Percentiles rank a stretch among this genome's conserved stretches.
Conservation (phyloP, 2,888 invertebrate species). For the Panzeria rudis region DNA sequence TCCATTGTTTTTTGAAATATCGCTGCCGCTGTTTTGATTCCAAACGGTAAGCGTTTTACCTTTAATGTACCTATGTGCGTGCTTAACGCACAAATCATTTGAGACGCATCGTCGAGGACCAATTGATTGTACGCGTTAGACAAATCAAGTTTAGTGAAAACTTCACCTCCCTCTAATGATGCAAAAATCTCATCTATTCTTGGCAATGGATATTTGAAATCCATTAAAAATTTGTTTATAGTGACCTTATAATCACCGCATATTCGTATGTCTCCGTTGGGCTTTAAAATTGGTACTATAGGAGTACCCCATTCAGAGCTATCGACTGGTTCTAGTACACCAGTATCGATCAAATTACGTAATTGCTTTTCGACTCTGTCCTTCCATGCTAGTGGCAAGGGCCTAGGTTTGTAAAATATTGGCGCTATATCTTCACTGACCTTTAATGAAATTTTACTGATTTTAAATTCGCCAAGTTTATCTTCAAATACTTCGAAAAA, state of each 20-base stretch:
- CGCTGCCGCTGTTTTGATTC: too few relatives aligned
- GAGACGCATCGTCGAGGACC: slow-evolving; percentile 25
- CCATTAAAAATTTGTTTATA: slow-evolving; percentile 3
- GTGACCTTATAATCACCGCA: background rate
- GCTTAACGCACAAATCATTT: slow-evolving; percentile 44
- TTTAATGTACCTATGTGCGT: slow-evolving; percentile 17
- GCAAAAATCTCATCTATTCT: too few relatives aligned
- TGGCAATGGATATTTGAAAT: background rate
- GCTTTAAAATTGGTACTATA: slow-evolving; percentile 10
- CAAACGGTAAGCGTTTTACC: too few relatives aligned
- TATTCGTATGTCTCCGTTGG: slow-evolving; percentile 9
- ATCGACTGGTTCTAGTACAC: slow-evolving; percentile 5
- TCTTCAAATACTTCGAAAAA: slow-evolving; percentile 37
- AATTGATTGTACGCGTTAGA: slow-evolving; percentile 5
- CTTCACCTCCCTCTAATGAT: background rate
- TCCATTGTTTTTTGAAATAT: too few relatives aligned
- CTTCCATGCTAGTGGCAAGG: slow-evolving; percentile 54
- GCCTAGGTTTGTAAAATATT: slow-evolving; percentile 49
- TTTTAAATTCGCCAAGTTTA: slow-evolving; percentile 24
- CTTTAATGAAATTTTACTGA: slow-evolving; percentile 33
- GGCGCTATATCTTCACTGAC: slow-evolving; percentile 28
- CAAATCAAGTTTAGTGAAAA: background rate
- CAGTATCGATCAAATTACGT: slow-evolving; percentile 23
- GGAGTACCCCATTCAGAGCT: slow-evolving; percentile 23
- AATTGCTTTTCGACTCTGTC: slow-evolving; percentile 48